Conservation (phyloP, 2,888 invertebrate species). For the Drosophila mayaguana region DNA sequence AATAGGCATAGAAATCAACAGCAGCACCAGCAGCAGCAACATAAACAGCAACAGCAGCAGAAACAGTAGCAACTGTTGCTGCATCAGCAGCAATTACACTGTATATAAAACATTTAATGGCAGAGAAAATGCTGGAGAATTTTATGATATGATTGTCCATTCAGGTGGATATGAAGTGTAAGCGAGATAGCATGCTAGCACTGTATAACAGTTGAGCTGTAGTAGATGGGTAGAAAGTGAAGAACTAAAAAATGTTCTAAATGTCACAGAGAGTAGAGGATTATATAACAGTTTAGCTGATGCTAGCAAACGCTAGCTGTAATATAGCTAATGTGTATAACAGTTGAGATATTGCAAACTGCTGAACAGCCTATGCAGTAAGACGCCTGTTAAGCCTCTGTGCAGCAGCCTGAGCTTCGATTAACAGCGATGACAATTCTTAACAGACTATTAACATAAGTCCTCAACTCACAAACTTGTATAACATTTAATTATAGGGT, state of each 20-base stretch:
- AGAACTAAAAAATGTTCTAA: neutral
- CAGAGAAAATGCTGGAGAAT: constrained; percentile 60
- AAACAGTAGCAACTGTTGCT: constrained; percentile 25
- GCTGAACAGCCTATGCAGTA: constrained; percentile 15
- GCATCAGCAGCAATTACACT: constrained; percentile 50
- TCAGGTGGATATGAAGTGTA: constrained; percentile 36
- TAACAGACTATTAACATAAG: neutral
- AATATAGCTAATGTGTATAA: neutral
- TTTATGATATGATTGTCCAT: constrained; percentile 69
- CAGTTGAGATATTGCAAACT: neutral
- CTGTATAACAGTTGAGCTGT: constrained; percentile 12
- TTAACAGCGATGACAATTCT: neutral
- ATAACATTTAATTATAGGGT: constrained; percentile 35
- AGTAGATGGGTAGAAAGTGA: neutral
- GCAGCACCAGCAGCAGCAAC: constrained; percentile 17
- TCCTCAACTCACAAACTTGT: neutral
- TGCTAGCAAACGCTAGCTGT: too few relatives aligned
- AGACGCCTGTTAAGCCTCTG: neutral
- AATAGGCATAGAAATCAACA: constrained; percentile 50
- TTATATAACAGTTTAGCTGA: too few relatives aligned
- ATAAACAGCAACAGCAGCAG: constrained; percentile 4
- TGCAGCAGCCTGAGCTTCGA: neutral
- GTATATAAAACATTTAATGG: constrained; percentile 44
- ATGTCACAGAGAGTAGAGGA: neutral
- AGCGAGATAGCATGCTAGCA: neutral